Evolutionary conservation across 1,140 invertebrate species (phyloP).

Genomic region (Streblospio benedicti): DNA sequence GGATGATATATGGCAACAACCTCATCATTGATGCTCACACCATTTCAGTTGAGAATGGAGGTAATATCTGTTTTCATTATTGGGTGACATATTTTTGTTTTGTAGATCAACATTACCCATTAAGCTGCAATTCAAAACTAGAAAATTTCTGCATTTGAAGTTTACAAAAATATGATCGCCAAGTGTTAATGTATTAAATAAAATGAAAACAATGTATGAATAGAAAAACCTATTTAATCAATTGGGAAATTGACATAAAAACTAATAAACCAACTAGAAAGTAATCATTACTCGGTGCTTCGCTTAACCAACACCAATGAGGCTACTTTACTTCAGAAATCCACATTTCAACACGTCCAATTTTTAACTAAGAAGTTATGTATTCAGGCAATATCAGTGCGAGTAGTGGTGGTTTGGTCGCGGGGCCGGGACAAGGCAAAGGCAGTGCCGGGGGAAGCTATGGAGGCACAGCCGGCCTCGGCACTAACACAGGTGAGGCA

Average conservation of each 20-base stretch:
- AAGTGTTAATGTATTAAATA: too few relatives aligned
- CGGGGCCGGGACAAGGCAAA: conserved; percentile 20
- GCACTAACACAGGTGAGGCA: conserved; percentile 18
- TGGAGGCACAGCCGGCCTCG: conserved; percentile 14
- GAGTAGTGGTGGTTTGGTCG: conserved; percentile 20
- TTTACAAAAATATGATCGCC: too few relatives aligned
- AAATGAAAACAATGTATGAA: too few relatives aligned
- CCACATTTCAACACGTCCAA: background rate
- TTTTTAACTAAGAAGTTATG: conserved; percentile 20
- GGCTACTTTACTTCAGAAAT: background rate
- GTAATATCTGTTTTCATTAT: too few relatives aligned
- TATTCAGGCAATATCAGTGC: conserved; percentile 19
- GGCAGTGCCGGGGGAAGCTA: conserved; percentile 19
- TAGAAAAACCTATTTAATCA: background rate
- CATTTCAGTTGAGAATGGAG: too few relatives aligned
- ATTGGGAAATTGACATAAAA: background rate
- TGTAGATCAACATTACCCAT: too few relatives aligned
- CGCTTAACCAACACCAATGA: too few relatives aligned
- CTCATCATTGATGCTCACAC: too few relatives aligned
- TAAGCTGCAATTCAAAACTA: too few relatives aligned
- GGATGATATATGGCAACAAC: too few relatives aligned
- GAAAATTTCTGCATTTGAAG: too few relatives aligned
- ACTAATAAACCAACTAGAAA: background rate
- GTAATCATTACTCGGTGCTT: background rate
- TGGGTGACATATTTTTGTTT: too few relatives aligned